Evolutionary conservation across 2,113 vertebrate species (phyloP).

Genomic region (Cavia aperea): DNA sequence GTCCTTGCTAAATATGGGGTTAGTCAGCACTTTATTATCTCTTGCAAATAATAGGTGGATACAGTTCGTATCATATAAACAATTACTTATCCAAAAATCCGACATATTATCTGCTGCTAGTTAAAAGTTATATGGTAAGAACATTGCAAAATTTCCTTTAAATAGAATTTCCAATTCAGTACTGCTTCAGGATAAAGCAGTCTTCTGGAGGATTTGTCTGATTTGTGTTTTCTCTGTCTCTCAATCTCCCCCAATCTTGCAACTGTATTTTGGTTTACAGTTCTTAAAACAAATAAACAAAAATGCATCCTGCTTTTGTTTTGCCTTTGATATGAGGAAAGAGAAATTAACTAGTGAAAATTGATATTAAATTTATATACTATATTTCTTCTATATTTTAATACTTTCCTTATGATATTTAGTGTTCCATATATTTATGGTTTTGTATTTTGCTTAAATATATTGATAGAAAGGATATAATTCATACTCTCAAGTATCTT

Average conservation of each 20-base stretch:
- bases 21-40: constrained; percentile 64
- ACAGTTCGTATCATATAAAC: constrained; percentile 21
- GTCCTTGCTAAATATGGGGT: constrained; percentile 31
- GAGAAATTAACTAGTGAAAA: not conserved
- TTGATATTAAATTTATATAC: not conserved
- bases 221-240: not conserved
- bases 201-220: not conserved
- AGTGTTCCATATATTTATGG: not conserved
- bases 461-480: not conserved
- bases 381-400: not conserved
- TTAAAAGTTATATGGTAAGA: constrained; percentile 4
- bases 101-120: not conserved
- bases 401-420: not conserved
- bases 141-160: not conserved
- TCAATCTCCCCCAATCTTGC: not conserved
- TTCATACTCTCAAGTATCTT: not conserved
- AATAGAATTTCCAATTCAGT: not conserved
- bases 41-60: constrained; percentile 56
- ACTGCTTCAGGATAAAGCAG: too few relatives aligned
- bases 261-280: not conserved
- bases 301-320: not conserved
- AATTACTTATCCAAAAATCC: constrained; percentile 41
- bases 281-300: not conserved
- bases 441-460: not conserved
- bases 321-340: not conserved